Base-by-base conservation (phyloP, 2,888 invertebrate genomes). In the Agriopis marginaria region DNA sequence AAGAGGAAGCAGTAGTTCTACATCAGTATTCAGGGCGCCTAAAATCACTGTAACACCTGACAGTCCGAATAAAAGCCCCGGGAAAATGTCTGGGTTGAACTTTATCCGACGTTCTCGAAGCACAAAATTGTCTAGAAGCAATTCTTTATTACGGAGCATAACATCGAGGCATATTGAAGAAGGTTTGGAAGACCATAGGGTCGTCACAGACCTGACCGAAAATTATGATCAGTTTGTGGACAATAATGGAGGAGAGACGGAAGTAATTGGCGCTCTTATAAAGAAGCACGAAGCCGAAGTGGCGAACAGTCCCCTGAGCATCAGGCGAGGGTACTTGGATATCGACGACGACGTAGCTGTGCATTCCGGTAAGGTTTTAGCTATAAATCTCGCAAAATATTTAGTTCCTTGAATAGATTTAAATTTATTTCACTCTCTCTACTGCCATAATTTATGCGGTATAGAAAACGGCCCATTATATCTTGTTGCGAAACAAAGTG, bases 91-190 rank as follows among this genome's bases (percentile, higher is more conserved):
- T 3, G 94, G 94, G 23, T 85, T 96, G 44, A 96, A 95, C 81
- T 96, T 97, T 77, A 96, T 97, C 79, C 94, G 97, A 11, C 93
- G 97, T 67, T 96, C 97, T 7, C 96, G 97, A 79, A 97, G 97
- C 76, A 96, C 97, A 1, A 97, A 97, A 84, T 84, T 97, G 59
- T 96, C 96, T 0, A 94, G 97, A 70, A 97, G 96, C 78, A 96
- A 96, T 80, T 96, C 96, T 2, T 84, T 96, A 71, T 82, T 96
- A 11, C 94, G 96, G 73, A 95, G 95, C 77, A 94, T 95, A 75
- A 95, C 95, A 61, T 88, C 94, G 40, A 92, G 90, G 76, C 87
- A 92, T 76, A 92, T 94, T 23, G 94, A 94, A 79, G 94, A 91
- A 73, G 93, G 92, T 2, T 81, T 90, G 61, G 93, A 91, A 68